phyloP scores from a whole-genome alignment of 2,888 invertebrate genomes.

The Lordiphosa fenestrarum region DNA sequence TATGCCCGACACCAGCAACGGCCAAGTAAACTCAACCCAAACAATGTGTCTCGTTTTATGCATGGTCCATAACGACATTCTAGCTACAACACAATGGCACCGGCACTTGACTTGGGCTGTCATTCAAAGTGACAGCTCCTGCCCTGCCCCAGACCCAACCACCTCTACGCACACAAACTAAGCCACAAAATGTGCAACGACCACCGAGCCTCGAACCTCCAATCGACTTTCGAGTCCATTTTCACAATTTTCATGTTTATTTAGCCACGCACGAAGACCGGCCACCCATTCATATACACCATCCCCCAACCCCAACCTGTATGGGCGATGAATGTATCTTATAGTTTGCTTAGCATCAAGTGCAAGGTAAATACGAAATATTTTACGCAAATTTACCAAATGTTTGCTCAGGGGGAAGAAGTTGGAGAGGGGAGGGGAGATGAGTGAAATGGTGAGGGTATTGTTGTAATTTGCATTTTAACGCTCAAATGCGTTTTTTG shows the following conservation, averaged over 20 bases:
- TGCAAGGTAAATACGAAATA: slow-evolving; percentile 73
- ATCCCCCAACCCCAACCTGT: slow-evolving; percentile 5
- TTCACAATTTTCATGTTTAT: slow-evolving; percentile 70
- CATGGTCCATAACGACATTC: slow-evolving; percentile 65
- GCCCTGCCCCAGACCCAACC: background rate
- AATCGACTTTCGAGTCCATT: slow-evolving; percentile 55
- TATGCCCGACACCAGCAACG: slow-evolving; percentile 9
- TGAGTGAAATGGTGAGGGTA: slow-evolving; percentile 31
- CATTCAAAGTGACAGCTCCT: slow-evolving; percentile 68
- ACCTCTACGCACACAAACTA: slow-evolving; percentile 12
- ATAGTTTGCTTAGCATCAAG: slow-evolving; percentile 71
- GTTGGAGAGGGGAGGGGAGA: background rate
- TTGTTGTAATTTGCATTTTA: slow-evolving; percentile 73
- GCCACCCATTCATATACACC: background rate
- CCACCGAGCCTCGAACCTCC: slow-evolving; percentile 16
- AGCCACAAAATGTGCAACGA: slow-evolving; percentile 66
- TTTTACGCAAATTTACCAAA: slow-evolving; percentile 71
- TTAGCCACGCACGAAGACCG: slow-evolving; percentile 58
- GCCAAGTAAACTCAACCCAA: slow-evolving; percentile 27
- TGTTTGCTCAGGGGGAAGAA: slow-evolving; percentile 42
- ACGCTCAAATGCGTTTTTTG: slow-evolving; percentile 67
- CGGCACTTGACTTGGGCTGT: slow-evolving; percentile 69
- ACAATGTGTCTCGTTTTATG: slow-evolving; percentile 65
- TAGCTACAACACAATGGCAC: slow-evolving; percentile 47
- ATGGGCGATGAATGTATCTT: slow-evolving; percentile 50